These are phyloP conservation scores for Pungitius pungitius DNA, from an alignment of 2,113 vertebrate genomes.

Conservation along the genomic window DNA sequence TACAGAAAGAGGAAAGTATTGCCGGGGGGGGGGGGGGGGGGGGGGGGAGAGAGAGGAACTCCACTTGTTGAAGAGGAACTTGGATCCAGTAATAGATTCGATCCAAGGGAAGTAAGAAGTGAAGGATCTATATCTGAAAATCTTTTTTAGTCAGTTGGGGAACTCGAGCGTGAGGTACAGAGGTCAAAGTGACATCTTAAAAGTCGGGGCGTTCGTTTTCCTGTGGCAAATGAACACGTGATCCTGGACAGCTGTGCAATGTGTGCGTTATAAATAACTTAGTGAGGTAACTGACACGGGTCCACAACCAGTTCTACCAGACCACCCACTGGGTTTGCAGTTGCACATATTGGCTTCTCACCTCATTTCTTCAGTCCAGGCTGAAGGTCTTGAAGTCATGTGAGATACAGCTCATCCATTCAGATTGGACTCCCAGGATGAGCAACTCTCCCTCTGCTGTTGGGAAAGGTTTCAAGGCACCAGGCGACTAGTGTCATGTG, in stretches of 20 bases:
- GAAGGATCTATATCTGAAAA: neutral
- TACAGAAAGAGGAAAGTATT: neutral
- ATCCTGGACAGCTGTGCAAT: neutral
- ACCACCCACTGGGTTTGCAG: neutral
- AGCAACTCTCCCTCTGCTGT: neutral
- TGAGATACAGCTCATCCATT: neutral
- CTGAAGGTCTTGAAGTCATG: neutral
- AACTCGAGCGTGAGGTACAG: neutral
- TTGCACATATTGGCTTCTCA: neutral
- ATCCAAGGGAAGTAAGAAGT: neutral
- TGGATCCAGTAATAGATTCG: neutral
- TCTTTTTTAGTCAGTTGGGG: neutral
- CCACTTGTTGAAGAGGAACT: neutral
- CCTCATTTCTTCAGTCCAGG: slow-evolving; percentile 24
- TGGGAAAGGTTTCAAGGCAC: neutral
- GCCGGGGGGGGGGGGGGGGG: no score
- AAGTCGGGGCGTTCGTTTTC: neutral
- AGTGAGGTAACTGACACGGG: neutral
- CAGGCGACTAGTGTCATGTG: neutral
- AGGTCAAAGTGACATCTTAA: slow-evolving; percentile 14
- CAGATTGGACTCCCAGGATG: neutral
- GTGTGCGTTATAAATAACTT: neutral
- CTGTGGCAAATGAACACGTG: neutral
- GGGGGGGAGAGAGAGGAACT: slow-evolving; percentile 5
- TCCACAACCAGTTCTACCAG: neutral